Evolutionary conservation across 2,888 invertebrate genomes (phyloP), one percentile per base, ranked within the genome.

Genomic region (Itoplectis maculator): DNA sequence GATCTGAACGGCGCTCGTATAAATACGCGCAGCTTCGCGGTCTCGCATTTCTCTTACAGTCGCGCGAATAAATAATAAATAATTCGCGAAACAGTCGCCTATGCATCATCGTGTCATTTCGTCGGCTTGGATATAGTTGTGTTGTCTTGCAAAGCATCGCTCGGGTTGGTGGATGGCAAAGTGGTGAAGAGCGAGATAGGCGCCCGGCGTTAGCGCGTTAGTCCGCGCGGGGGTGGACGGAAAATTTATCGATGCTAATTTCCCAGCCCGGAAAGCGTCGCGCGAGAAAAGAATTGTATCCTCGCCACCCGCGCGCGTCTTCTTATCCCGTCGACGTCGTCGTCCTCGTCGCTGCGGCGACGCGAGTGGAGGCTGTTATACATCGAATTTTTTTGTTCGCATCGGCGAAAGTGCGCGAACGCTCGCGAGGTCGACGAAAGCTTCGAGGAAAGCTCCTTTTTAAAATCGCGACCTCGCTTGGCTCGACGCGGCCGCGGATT

Each of bases 211-310:
- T 80, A 80, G 74, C 76, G 54, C 68, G 79, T 63, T 69, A 59
- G 73, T 11, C 20, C 18, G 61, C 59, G 83, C 70, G 82, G 63
- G 78, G 61, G 79, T 72, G 51, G 78, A 80, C 77, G 77, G 90
- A 86, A 92, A 92, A 92, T 92, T 92, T 92, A 92, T 92, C 91
- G 92, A 92, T 92, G 92, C 92, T 92, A 92, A 92, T 92, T 92
- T 92, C 90, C 92, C 90, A 88, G 79, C 81, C 76, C 83, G 65
- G 77, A 81, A 83, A 82, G 78, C 77, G 83, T 82, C 83, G 77
- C 83, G 73, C 56, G 63, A 73, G 68, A 83, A 81, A 85, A 82
- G 84, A 85, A 83, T 84, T 84, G 84, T 85, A 78, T 78, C 72
- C 77, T 78, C 74, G 69, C 81, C 66, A 78, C 75, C 72, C 77